These are phyloP conservation scores for Pterostichus madidus DNA, from an alignment of 2,888 invertebrate species.

Conservation along the genomic window DNA sequence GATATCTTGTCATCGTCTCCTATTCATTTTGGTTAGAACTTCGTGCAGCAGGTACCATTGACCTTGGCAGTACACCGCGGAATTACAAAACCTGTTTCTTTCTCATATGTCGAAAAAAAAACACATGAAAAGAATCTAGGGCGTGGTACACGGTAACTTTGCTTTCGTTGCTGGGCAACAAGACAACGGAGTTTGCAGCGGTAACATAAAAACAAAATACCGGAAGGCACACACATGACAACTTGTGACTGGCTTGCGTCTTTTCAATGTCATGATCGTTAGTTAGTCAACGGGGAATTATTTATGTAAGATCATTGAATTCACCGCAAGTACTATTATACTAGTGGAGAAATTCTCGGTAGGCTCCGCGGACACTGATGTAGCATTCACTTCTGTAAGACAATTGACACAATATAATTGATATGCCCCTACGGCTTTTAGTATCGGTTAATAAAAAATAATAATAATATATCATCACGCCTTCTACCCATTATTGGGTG, in stretches of 20 bases:
- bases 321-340: too few species aligned
- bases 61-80: conserved; percentile 9
- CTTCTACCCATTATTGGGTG: too few species aligned
- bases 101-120: conserved; percentile 4
- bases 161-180: background rate
- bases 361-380: too few species aligned
- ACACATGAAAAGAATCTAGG: background rate
- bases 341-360: too few species aligned
- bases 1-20: background rate
- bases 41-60: conserved; percentile 37
- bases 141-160: conserved; percentile 17
- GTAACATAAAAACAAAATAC: conserved; percentile 20
- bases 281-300: background rate
- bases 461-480: too few species aligned
- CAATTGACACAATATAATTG: too few species aligned
- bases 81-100: conserved; percentile 28
- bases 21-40: background rate
- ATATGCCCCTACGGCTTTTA: too few species aligned
- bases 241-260: background rate
- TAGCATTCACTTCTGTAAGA: too few species aligned
- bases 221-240: conserved; percentile 27
- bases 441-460: too few species aligned
- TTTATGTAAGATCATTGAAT: too few species aligned
- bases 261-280: conserved; percentile 19
- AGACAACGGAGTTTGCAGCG: background rate